phyloP scores from a whole-genome alignment of 2,113 vertebrate species.

The Phalacrocorax aristotelis region DNA sequence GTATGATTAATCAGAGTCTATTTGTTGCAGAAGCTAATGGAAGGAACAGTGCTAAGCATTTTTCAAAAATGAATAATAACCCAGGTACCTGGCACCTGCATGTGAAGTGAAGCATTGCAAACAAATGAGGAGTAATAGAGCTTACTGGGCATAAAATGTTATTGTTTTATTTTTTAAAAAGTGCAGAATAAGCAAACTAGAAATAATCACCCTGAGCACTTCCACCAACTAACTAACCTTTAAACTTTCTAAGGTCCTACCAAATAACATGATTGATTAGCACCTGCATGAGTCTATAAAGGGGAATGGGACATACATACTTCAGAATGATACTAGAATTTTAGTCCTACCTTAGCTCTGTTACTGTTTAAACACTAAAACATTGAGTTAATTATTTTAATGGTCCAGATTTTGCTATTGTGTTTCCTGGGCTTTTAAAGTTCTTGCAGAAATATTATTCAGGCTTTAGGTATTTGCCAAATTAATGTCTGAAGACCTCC shows the following conservation, averaged over 20 bases:
- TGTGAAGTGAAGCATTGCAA: slow-evolving; percentile 62
- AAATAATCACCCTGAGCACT: slow-evolving; percentile 53
- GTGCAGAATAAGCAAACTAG: slow-evolving; percentile 57
- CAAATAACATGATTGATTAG: slow-evolving; percentile 57
- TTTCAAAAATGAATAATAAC: slow-evolving; percentile 62
- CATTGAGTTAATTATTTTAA: background rate
- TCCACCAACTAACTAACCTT: slow-evolving; percentile 62
- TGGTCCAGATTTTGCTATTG: background rate
- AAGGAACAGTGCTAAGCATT: slow-evolving; percentile 58
- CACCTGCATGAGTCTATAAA: background rate
- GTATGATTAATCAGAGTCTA: slow-evolving; percentile 50
- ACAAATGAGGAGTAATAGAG: slow-evolving; percentile 65
- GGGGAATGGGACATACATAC: background rate
- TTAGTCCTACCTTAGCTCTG: background rate
- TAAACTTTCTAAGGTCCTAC: slow-evolving; percentile 57
- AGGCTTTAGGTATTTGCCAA: background rate
- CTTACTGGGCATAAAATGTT: slow-evolving; percentile 54
- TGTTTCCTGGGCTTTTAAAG: background rate
- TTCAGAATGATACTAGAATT: background rate
- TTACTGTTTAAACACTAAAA: background rate
- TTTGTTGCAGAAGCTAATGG: slow-evolving; percentile 27
- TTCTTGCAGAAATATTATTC: background rate
- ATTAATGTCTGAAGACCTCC: background rate
- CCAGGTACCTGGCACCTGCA: slow-evolving; percentile 37
- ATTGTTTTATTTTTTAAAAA: slow-evolving; percentile 38